A percentile compares a stretch with the other conserved stretches of the same genome.
phyloP scores from a whole-genome alignment of 2,113 vertebrate species.

The Proteles cristata region DNA sequence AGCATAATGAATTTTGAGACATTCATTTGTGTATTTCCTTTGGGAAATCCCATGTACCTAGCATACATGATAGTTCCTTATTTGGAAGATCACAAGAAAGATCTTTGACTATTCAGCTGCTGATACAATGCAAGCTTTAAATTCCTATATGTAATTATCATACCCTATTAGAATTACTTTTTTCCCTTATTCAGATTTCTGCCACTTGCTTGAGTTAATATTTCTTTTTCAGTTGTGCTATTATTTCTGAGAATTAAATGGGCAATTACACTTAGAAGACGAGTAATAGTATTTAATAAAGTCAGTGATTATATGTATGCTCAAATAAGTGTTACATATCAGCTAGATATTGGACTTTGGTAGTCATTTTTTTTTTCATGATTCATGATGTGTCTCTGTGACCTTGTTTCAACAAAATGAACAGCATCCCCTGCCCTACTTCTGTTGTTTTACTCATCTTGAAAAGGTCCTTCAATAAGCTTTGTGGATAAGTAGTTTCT shows the following conservation, averaged over 20 bases:
- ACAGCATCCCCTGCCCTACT: background rate
- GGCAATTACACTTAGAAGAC: constrained; percentile 71
- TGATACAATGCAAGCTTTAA: constrained; percentile 59
- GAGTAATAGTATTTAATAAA: constrained; percentile 65
- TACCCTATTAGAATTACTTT: constrained; percentile 43
- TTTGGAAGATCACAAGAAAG: constrained; percentile 60
- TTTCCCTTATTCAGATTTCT: constrained; percentile 62
- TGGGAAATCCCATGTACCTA: constrained; percentile 82
- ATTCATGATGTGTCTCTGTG: constrained; percentile 42
- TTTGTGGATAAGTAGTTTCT: constrained; percentile 72
- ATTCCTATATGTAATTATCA: constrained; percentile 56
- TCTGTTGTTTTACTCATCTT: background rate
- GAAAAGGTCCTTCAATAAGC: constrained; percentile 66
- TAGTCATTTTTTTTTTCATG: constrained; percentile 49
- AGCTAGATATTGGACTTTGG: constrained; percentile 44
- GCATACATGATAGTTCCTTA: constrained; percentile 73
- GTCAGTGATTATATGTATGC: constrained; percentile 73
- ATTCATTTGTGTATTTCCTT: constrained; percentile 84
- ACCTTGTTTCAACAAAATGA: constrained; percentile 41
- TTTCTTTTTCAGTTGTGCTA: constrained; percentile 73
- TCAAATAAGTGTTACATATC: constrained; percentile 61
- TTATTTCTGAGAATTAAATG: constrained; percentile 79
- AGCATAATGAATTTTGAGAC: constrained; percentile 82
- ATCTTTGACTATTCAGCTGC: constrained; percentile 48
- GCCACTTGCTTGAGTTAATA: constrained; percentile 55